phyloP scores from a whole-genome alignment of 2,797 vertebrate genomes.

The Enteromius thamalakanensis region DNA sequence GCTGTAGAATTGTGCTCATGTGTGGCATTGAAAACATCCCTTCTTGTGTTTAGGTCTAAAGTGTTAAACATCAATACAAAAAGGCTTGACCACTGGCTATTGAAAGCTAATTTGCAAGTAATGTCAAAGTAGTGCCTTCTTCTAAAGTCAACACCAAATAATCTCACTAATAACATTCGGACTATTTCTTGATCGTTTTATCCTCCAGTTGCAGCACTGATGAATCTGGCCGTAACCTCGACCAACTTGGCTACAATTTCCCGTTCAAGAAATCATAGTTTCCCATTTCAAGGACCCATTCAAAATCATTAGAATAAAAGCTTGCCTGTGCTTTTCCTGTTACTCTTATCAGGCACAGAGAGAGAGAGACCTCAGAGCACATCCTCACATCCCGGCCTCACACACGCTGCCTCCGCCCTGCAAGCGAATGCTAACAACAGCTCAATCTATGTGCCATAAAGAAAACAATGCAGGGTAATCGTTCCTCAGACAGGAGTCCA shows the following conservation, averaged over 20 bases:
- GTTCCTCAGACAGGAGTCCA: constrained; percentile 79
- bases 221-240: not conserved
- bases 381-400: constrained; percentile 46
- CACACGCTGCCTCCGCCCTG: constrained; percentile 50
- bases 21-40: not conserved
- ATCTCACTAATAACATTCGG: not conserved
- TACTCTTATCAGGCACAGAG: constrained; percentile 26
- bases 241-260: constrained; percentile 13
- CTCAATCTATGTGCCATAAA: constrained; percentile 75
- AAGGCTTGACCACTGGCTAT: constrained; percentile 14
- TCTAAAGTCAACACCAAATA: not conserved
- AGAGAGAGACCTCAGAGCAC: constrained; percentile 18
- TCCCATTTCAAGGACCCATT: constrained; percentile 47
- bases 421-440: constrained; percentile 72
- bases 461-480: constrained; percentile 82
- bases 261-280: constrained; percentile 38
- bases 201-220: constrained; percentile 5
- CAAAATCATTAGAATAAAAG: constrained; percentile 48
- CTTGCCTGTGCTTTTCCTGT: constrained; percentile 36
- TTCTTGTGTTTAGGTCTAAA: not conserved
- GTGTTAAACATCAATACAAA: not conserved
- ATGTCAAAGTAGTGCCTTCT: not conserved
- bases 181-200: constrained; percentile 2
- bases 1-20: not conserved
- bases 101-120: constrained; percentile 2